Percentiles rank a stretch among this genome's conserved stretches.
Conservation (phyloP, 2,888 invertebrate species). For the Troides aeacus region DNA sequence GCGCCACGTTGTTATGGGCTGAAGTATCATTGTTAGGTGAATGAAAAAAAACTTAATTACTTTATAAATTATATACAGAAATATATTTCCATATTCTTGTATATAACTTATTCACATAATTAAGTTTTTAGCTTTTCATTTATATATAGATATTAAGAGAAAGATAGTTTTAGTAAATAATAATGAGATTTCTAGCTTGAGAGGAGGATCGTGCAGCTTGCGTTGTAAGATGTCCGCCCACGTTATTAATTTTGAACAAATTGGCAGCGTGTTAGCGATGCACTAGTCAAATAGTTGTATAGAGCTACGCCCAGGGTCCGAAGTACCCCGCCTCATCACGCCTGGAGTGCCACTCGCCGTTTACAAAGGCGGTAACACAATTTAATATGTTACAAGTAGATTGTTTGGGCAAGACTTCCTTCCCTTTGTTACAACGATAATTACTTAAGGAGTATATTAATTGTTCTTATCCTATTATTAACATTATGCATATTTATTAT, state of each 20-base stretch:
- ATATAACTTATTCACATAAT: too few species aligned
- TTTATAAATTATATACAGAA: too few species aligned
- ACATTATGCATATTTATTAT: too few species aligned
- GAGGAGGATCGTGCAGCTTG: conserved; percentile 33
- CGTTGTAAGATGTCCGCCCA: conserved; percentile 35
- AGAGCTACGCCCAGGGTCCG: conserved; percentile 55
- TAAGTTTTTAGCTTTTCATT: too few species aligned
- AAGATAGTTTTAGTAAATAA: conserved; percentile 25
- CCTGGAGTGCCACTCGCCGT: conserved; percentile 41
- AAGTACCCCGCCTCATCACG: conserved; percentile 65
- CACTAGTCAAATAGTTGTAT: conserved; percentile 48
- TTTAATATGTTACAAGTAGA: conserved; percentile 51
- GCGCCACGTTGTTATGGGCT: too few species aligned
- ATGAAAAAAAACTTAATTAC: too few species aligned
- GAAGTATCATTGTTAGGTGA: too few species aligned
- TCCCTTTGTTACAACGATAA: conserved; percentile 15
- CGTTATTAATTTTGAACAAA: conserved; percentile 63
- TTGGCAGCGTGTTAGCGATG: conserved; percentile 50
- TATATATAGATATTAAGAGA: too few species aligned
- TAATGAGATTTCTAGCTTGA: conserved; percentile 37
- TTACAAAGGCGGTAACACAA: conserved; percentile 37
- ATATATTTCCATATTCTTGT: too few species aligned
- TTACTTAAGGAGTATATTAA: not conserved
- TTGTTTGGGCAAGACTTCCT: conserved; percentile 57
- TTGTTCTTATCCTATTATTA: too few species aligned